A percentile compares a stretch with the other conserved stretches of the same genome.
phyloP scores from a whole-genome alignment of 2,113 vertebrate genomes.

The Stegostoma tigrinum region DNA sequence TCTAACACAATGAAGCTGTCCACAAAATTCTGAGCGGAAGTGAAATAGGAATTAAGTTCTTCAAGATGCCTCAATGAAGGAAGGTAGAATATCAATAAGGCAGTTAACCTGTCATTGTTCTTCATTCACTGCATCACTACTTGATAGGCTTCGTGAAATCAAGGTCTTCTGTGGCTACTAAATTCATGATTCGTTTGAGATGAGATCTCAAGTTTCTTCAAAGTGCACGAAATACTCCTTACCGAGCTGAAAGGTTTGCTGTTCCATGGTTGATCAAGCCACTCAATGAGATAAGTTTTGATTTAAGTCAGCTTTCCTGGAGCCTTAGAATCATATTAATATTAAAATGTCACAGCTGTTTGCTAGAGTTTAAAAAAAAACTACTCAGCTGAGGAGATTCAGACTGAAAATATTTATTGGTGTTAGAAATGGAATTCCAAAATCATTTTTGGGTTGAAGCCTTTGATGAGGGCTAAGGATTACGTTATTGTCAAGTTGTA shows the following conservation, averaged over 20 bases:
- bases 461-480: background rate
- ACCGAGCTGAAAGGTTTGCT: background rate
- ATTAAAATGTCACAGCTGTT: background rate
- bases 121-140: background rate
- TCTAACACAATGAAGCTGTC: background rate
- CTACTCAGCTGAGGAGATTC: background rate
- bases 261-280: background rate
- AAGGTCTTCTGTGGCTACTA: background rate
- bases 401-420: background rate
- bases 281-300: background rate
- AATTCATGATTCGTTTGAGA: background rate
- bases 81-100: background rate
- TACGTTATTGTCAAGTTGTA: background rate
- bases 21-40: background rate
- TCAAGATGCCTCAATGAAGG: background rate
- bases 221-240: background rate
- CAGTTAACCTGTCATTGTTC: background rate
- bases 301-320: background rate
- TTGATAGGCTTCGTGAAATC: background rate
- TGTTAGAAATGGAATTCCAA: background rate
- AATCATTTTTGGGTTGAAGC: background rate
- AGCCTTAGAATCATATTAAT: background rate
- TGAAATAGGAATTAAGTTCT: background rate
- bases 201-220: background rate
- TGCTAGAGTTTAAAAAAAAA: background rate